These are phyloP conservation scores for Epinephelus lanceolatus DNA, from an alignment of 2,113 vertebrate species.

Conservation along the genomic window DNA sequence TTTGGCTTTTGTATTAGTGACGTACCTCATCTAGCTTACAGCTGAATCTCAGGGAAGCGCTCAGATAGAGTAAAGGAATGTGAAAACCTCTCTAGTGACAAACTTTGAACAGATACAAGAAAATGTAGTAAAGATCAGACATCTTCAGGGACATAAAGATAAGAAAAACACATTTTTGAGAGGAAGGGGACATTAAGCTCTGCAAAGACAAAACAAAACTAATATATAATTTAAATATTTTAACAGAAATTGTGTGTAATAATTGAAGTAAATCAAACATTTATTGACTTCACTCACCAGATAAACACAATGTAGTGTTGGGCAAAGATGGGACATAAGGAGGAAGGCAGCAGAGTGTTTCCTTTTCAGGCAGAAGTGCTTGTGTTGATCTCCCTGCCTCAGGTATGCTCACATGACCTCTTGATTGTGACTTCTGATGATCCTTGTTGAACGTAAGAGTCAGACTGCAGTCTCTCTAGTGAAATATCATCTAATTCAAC, in stretches of 20 bases:
- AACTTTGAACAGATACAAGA: no score
- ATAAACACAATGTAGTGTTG: background rate
- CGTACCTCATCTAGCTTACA: no score
- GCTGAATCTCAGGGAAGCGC: no score
- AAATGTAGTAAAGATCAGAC: no score
- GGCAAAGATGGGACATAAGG: background rate
- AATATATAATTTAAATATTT: background rate
- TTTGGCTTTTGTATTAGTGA: no score
- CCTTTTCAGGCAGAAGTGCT: background rate
- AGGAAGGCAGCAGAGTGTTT: background rate
- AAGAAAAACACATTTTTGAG: no score
- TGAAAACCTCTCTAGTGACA: no score
- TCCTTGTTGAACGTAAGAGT: background rate
- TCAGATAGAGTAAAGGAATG: no score
- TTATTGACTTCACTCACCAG: no score
- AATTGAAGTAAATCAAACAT: background rate
- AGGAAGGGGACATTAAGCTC: background rate
- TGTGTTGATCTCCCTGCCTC: background rate
- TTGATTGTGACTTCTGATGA: background rate
- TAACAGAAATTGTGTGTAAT: background rate
- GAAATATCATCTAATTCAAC: constrained; percentile 1
- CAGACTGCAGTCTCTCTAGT: background rate
- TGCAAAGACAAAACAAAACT: background rate
- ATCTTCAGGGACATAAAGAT: no score
- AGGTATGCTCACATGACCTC: background rate